phyloP scores from a whole-genome alignment of 2,888 invertebrate species.

The Epistrophella euchroma region DNA sequence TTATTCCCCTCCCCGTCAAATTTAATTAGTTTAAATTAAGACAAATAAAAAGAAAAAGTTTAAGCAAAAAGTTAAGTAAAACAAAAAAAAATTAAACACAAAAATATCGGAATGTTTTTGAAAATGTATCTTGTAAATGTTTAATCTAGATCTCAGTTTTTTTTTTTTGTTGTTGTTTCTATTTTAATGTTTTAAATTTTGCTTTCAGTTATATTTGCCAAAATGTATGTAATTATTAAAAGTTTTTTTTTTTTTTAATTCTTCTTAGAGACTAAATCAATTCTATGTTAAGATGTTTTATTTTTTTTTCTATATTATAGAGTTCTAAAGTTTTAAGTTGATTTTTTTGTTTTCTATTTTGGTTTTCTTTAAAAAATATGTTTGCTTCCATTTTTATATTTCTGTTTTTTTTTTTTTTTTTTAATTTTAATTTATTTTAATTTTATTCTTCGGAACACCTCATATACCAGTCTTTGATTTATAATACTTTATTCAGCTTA shows the following conservation, averaged over 20 bases:
- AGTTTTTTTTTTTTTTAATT: conserved; percentile 27
- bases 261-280: conserved; percentile 67
- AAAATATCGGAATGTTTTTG: conserved; percentile 64
- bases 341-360: conserved; percentile 63
- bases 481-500: conserved; percentile 78
- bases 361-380: conserved; percentile 63
- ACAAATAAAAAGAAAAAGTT: not conserved
- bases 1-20: not conserved
- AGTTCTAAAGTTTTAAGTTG: conserved; percentile 68
- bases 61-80: not conserved
- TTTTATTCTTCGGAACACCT: conserved; percentile 84
- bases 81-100: conserved; percentile 18
- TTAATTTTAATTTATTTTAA: conserved; percentile 78
- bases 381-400: conserved; percentile 59
- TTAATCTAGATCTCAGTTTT: conserved; percentile 62
- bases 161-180: conserved; percentile 24
- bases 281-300: conserved; percentile 60
- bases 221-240: conserved; percentile 39
- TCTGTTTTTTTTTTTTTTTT: conserved; percentile 61
- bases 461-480: conserved; percentile 84
- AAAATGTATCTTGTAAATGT: conserved; percentile 53
- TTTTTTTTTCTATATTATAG: conserved; percentile 45
- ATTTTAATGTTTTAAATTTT: conserved; percentile 33
- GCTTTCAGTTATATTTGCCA: conserved; percentile 30
- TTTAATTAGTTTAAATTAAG: not conserved